A percentile compares a stretch with the other conserved stretches of the same genome.
Conservation (phyloP, 2,888 invertebrate genomes). For the Archaeoteleia sp. region DNA sequence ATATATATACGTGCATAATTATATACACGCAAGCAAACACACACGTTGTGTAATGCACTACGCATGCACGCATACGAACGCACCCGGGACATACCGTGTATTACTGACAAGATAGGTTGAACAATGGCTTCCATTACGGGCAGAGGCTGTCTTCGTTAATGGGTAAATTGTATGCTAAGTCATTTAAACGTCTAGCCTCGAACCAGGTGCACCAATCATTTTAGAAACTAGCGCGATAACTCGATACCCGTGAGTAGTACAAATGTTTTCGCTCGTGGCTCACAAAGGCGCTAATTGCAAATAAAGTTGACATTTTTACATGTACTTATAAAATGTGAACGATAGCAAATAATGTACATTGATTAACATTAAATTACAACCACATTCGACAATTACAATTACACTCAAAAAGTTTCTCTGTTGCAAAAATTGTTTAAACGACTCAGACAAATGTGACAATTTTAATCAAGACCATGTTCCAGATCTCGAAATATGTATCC, state of each 20-base stretch:
- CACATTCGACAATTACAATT: too few relatives aligned
- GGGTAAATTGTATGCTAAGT: constrained; percentile 70
- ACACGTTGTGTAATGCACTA: constrained; percentile 43
- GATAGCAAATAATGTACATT: too few relatives aligned
- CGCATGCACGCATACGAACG: constrained; percentile 32
- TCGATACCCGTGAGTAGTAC: constrained; percentile 37
- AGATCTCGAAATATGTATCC: too few relatives aligned
- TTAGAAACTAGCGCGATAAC: constrained; percentile 43
- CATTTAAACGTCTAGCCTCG: constrained; percentile 68
- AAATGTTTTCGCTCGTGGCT: constrained; percentile 23
- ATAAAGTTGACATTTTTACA: constrained; percentile 5
- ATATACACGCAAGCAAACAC: constrained; percentile 23
- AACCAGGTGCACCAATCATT: constrained; percentile 55
- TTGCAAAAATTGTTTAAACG: too few relatives aligned
- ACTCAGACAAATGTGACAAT: too few relatives aligned
- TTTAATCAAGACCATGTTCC: too few relatives aligned
- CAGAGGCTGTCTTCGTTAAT: constrained; percentile 68
- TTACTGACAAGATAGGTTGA: constrained; percentile 70
- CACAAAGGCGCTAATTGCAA: constrained; percentile 20
- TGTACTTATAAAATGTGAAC: too few relatives aligned
- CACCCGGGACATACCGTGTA: constrained; percentile 55
- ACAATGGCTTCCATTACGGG: constrained; percentile 73
- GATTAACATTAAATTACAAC: too few relatives aligned
- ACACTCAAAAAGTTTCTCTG: too few relatives aligned
- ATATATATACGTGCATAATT: constrained; percentile 53